phyloP scores from a whole-genome alignment of 2,888 invertebrate species.

The Pristionchus fissidentatus region DNA sequence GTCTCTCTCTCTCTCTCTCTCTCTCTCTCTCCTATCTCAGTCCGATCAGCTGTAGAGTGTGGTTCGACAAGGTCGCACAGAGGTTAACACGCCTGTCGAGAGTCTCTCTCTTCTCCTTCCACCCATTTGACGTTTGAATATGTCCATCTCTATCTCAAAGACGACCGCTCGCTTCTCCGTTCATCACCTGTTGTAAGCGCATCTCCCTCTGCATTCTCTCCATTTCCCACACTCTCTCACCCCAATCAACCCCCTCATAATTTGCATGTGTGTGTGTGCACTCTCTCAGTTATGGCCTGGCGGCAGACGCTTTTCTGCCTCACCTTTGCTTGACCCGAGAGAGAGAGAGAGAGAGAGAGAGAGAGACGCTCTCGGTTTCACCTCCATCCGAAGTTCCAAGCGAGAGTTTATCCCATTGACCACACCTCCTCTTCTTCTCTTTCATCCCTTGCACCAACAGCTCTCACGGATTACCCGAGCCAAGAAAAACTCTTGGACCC shows the following conservation, averaged over 20 bases:
- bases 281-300: slow-evolving; percentile 23
- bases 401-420: too few relatives aligned
- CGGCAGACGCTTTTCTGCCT: slow-evolving; percentile 26
- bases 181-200: slow-evolving; percentile 38
- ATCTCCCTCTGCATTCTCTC: neutral
- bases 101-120: neutral
- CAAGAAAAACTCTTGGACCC: slow-evolving; percentile 27
- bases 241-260: slow-evolving; percentile 38
- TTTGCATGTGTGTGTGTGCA: slow-evolving; percentile 17
- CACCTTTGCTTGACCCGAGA: slow-evolving; percentile 3
- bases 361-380: too few relatives aligned
- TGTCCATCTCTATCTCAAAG: slow-evolving; percentile 8
- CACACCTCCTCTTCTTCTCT: slow-evolving; percentile 35
- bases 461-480: slow-evolving; percentile 17
- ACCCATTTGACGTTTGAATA: neutral
- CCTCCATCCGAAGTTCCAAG: too few relatives aligned
- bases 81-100: slow-evolving; percentile 36
- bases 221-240: slow-evolving; percentile 24
- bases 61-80: slow-evolving; percentile 18
- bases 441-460: slow-evolving; percentile 27
- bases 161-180: slow-evolving; percentile 16
- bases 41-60: slow-evolving; percentile 23
- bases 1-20: too few relatives aligned
- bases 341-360: too few relatives aligned
- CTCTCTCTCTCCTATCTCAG: too few relatives aligned